Percentiles rank a stretch among this genome's conserved stretches.
Evolutionary conservation across 2,113 vertebrate genomes (phyloP).

Genomic region (Tachysurus fulvidraco): DNA sequence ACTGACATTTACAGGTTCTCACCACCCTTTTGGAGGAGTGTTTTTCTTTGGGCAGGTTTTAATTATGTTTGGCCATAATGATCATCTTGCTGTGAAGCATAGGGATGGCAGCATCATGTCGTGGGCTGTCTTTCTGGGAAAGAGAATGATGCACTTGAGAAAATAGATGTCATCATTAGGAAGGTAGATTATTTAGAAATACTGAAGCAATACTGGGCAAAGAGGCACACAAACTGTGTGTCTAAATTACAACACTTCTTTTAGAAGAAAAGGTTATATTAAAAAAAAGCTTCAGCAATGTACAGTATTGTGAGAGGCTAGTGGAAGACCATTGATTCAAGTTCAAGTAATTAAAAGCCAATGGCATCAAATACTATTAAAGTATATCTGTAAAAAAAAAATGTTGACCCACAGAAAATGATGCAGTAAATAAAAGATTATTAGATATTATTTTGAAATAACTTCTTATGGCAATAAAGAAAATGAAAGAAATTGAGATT

Average conservation of each 20-base stretch:
- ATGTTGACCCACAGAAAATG: not conserved
- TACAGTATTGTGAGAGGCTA: not conserved
- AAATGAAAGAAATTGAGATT: not conserved
- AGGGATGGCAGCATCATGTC: not conserved
- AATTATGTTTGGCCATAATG: not conserved
- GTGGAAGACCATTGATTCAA: not conserved
- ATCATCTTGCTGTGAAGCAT: not conserved
- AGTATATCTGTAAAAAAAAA: not conserved
- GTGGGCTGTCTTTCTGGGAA: not conserved
- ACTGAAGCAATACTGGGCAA: conserved; percentile 10
- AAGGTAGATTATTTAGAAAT: conserved; percentile 8
- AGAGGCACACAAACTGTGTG: not conserved
- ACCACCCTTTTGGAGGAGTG: not conserved
- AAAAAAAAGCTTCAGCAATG: not conserved
- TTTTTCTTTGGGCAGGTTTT: not conserved
- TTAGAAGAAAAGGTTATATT: not conserved
- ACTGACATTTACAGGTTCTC: not conserved
- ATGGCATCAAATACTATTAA: not conserved
- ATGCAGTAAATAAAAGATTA: not conserved
- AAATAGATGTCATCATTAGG: conserved; percentile 6
- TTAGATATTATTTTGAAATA: not conserved
- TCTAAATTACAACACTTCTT: not conserved
- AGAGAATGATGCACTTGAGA: not conserved
- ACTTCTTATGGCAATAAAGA: not conserved
- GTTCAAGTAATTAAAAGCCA: not conserved